Conservation (phyloP, 2,888 invertebrate genomes). For the Coelinius sp. region DNA sequence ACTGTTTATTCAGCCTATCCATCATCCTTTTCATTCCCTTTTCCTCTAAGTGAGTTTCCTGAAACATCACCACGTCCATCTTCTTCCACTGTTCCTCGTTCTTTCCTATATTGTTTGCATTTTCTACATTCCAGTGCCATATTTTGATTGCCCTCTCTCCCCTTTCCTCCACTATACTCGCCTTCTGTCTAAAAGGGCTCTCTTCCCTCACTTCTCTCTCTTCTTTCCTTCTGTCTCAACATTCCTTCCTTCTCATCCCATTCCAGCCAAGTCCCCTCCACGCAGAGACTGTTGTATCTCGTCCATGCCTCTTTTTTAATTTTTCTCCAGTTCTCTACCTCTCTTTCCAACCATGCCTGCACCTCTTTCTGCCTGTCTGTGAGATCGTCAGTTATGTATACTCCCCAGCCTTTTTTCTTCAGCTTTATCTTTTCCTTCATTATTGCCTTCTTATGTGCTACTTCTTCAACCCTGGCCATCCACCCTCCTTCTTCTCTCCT, state of each 20-base stretch:
- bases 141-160: neutral
- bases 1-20: neutral
- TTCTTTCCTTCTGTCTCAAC: neutral
- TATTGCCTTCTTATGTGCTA: neutral
- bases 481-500: neutral
- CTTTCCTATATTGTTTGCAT: neutral
- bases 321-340: neutral
- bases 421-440: neutral
- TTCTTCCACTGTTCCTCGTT: neutral
- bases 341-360: no score
- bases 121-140: no score
- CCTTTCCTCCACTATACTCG: neutral
- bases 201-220: neutral
- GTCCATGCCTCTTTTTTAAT: neutral
- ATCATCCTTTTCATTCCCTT: neutral
- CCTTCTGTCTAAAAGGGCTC: neutral
- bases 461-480: neutral
- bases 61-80: constrained; percentile 2
- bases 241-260: neutral
- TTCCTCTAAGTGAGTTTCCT: no score
- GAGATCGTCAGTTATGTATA: no score
- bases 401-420: neutral
- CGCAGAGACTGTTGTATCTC: neutral
- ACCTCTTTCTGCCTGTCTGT: no score
- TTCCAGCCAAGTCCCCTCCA: neutral